Percentiles rank a stretch among this genome's conserved stretches.
Evolutionary conservation across 2,797 vertebrate genomes (phyloP).

Genomic region (Calcarius lapponicus): DNA sequence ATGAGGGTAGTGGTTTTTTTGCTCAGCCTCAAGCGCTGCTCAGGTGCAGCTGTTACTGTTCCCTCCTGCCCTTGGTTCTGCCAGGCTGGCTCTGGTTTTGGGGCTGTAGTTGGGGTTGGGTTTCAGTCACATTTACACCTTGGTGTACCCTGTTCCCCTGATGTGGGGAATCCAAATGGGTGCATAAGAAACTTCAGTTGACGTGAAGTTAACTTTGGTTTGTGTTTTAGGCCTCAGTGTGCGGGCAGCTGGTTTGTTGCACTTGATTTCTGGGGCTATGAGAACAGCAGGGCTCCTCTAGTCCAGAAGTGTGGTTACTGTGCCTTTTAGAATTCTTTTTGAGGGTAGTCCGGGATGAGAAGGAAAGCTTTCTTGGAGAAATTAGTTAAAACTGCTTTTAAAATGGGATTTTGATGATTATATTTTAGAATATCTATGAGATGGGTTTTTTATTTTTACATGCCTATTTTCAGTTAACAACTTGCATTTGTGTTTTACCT

Average conservation of each 20-base stretch:
- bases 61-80: background rate
- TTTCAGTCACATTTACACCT: background rate
- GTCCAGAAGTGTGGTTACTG: background rate
- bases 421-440: background rate
- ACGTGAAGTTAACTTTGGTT: rapidly evolving
- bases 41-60: background rate
- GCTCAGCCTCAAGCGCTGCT: background rate
- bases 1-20: background rate
- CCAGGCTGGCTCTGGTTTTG: background rate
- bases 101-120: background rate
- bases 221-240: background rate
- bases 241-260: background rate
- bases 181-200: background rate
- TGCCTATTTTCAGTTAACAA: background rate
- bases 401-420: background rate
- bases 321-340: background rate
- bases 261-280: background rate
- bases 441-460: background rate
- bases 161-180: rapidly evolving
- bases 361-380: background rate
- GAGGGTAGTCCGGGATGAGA: background rate
- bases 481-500: background rate
- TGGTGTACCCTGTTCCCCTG: rapidly evolving
- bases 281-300: background rate
- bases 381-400: background rate